These are phyloP conservation scores for Patella vulgata DNA, from an alignment of 1,140 invertebrate genomes.

Conservation along the genomic window DNA sequence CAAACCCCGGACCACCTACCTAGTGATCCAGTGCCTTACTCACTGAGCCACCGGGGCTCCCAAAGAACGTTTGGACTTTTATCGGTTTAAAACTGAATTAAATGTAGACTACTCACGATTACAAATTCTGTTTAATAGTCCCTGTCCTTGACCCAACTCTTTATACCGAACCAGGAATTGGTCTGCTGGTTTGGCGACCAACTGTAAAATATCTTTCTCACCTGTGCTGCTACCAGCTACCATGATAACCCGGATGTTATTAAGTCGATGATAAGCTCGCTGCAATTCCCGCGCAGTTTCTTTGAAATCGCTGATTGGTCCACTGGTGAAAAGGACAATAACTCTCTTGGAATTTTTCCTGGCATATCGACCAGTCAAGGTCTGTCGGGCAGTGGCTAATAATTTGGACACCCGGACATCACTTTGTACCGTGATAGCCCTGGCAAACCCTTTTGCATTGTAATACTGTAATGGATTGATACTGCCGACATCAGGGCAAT, in stretches of 20 bases:
- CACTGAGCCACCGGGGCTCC: too few species aligned
- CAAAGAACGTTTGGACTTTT: too few species aligned
- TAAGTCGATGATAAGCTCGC: constrained; percentile 2
- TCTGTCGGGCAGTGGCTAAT: not conserved
- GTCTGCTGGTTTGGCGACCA: too few species aligned
- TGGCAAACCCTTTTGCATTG: constrained; percentile 5
- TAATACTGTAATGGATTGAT: not conserved
- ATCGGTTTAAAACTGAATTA: too few species aligned
- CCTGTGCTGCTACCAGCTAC: not conserved
- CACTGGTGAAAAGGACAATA: constrained; percentile 11
- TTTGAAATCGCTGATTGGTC: constrained; percentile 16
- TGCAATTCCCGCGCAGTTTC: not conserved
- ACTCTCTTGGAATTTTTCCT: constrained; percentile 4
- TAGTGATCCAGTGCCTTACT: too few species aligned
- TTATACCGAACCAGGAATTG: too few species aligned
- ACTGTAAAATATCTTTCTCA: too few species aligned
- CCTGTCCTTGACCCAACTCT: too few species aligned
- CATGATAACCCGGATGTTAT: constrained; percentile 1
- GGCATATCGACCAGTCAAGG: not conserved
- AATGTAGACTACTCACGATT: too few species aligned
- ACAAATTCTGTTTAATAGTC: too few species aligned
- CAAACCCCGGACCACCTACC: too few species aligned
- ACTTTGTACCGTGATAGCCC: not conserved
- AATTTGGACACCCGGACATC: not conserved
- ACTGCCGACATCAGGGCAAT: constrained; percentile 9